A percentile compares a stretch with the other conserved stretches of the same genome.
phyloP scores from a whole-genome alignment of 2,888 invertebrate species.

The Drosophila melanosoma region DNA sequence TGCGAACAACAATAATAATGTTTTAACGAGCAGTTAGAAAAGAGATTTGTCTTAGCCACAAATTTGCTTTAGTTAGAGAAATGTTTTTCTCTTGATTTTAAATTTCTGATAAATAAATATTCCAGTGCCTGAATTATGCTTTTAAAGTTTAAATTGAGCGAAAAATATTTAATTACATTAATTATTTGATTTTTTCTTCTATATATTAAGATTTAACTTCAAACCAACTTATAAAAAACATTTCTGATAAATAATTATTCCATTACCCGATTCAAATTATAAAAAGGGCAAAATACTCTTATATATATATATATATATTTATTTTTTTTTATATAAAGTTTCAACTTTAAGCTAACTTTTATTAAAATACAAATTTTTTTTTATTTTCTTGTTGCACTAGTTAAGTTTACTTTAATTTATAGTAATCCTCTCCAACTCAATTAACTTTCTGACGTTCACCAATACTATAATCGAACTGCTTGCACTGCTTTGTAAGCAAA shows the following conservation, averaged over 20 bases:
- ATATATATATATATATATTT: too few relatives aligned
- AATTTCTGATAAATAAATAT: background rate
- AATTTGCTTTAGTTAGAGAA: background rate
- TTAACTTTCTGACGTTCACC: background rate
- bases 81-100: too few relatives aligned
- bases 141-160: too few relatives aligned
- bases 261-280: background rate
- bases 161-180: background rate
- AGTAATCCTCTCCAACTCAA: background rate
- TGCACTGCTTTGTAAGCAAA: conserved; percentile 8
- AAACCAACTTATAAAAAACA: background rate
- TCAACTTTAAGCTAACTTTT: background rate
- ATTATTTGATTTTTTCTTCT: background rate
- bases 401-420: background rate
- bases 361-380: background rate
- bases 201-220: background rate
- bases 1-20: background rate
- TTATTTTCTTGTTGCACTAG: background rate
- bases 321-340: background rate
- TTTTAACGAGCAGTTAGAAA: background rate
- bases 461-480: background rate
- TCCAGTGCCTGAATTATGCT: too few relatives aligned
- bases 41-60: background rate
- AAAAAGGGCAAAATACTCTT: background rate
- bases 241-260: background rate